Conservation (phyloP, 92 coral and sea anemone species). For the Porites lobata region DNA sequence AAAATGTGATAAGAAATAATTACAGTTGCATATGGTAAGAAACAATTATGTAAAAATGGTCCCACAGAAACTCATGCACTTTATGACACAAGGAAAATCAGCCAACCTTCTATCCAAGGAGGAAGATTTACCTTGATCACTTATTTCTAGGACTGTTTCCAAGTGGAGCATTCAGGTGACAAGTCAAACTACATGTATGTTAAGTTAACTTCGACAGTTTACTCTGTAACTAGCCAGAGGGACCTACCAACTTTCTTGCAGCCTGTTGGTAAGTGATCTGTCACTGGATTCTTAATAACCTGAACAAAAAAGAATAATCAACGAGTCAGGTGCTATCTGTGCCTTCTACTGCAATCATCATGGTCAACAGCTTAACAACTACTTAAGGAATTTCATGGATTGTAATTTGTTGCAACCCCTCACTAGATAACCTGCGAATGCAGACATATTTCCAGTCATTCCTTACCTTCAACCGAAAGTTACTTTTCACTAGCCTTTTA, state of each 20-base stretch:
- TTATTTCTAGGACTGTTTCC: constrained; percentile 34
- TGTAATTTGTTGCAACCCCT: background rate
- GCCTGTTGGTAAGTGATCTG: constrained; percentile 96
- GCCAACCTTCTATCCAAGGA: background rate
- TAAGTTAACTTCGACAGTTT: too few relatives aligned
- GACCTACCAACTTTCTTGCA: constrained; percentile 88
- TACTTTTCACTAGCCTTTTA: background rate
- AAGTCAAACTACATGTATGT: constrained; percentile 60
- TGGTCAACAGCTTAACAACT: background rate
- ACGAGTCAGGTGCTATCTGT: background rate
- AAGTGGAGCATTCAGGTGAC: constrained; percentile 48
- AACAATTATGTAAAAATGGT: too few relatives aligned
- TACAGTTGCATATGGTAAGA: too few relatives aligned
- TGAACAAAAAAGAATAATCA: background rate
- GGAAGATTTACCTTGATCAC: constrained; percentile 38
- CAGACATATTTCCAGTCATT: too few relatives aligned
- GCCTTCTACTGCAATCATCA: background rate
- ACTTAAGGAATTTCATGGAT: background rate
- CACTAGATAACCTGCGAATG: background rate
- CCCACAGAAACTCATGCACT: background rate
- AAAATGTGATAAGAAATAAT: too few relatives aligned
- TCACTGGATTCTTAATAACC: constrained; percentile 97
- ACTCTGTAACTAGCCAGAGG: background rate
- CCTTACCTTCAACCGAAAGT: too few relatives aligned
- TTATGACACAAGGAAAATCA: constrained; percentile 19